Evolutionary conservation across 2,888 invertebrate species (phyloP), one percentile per base, ranked within the genome.

Genomic region (Trichopria drosophilae): DNA sequence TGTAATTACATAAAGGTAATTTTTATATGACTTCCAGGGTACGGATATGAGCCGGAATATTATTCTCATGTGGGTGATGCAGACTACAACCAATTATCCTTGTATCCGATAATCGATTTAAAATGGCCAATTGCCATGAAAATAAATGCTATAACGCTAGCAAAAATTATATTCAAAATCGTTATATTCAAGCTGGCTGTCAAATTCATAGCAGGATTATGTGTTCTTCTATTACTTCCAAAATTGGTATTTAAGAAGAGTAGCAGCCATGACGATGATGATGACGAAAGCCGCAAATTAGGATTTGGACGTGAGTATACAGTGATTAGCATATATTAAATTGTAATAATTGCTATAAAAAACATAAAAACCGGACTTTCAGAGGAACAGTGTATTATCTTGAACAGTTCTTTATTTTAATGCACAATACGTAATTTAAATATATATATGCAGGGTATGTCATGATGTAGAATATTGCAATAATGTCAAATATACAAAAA

Each of bases 181-280:
- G 76, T 90, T 4, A 84, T 90, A 61, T 89, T 90, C 71, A 90
- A 90, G 75, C 86, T 90, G 75, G 83, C 89, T 42, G 84, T 90
- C 49, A 88, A 88, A 62, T 88, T 90, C 75, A 82, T 90, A 31
- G 89, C 86, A 0, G 79, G 88, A 4, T 82, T 89, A 62, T 89
- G 86, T 67, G 78, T 90, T 67, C 73, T 90, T 60, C 75, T 90
- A 42, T 88, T 90, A 67, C 82, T 90, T 58, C 90, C 90, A 1
- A 86, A 86, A 69, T 72, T 87, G 16, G 80, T 82, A 50, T 63
- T 69, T 3, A 67, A 65, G 7, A 71, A 69, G 55, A 60, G 64
- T 12, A 61, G 57, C 3, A 80, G 80, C 60, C 79, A 79, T 61
- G 76, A 74, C 35, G 69, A 68, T 15, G 68, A 68, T 9, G 69